A percentile compares a stretch with the other conserved stretches of the same genome.
phyloP scores from a whole-genome alignment of 2,797 vertebrate species.

The Dallia pectoralis region DNA sequence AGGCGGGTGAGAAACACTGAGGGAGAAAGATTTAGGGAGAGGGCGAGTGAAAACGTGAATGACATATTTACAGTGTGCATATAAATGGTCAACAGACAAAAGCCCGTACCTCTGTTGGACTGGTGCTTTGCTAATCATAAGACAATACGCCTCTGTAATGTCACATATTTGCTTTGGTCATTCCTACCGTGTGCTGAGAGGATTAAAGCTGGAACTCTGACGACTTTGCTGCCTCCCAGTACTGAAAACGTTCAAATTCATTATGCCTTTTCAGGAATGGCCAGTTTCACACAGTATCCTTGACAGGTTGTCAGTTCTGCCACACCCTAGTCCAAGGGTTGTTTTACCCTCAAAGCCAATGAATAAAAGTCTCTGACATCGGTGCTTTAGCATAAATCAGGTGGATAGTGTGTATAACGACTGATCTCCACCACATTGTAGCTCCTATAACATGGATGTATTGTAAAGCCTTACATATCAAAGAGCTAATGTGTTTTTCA shows the following conservation, averaged over 20 bases:
- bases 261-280: neutral
- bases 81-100: slow-evolving; percentile 59
- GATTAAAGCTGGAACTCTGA: neutral
- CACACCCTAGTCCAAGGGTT: too few relatives aligned
- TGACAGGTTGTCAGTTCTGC: too few relatives aligned
- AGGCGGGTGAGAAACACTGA: slow-evolving; percentile 35
- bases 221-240: neutral
- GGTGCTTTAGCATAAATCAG: neutral
- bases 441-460: slow-evolving; percentile 15
- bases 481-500: slow-evolving; percentile 45
- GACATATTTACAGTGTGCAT: slow-evolving; percentile 71
- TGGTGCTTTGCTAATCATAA: slow-evolving; percentile 25
- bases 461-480: slow-evolving; percentile 35
- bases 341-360: too few relatives aligned
- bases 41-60: slow-evolving; percentile 42
- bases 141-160: slow-evolving; percentile 28
- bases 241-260: neutral
- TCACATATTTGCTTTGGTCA: slow-evolving; percentile 27
- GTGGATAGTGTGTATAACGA: neutral
- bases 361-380: too few relatives aligned
- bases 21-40: slow-evolving; percentile 10
- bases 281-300: too few relatives aligned
- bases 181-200: slow-evolving; percentile 22
- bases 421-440: slow-evolving; percentile 16
- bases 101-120: slow-evolving; percentile 40